phyloP scores from a whole-genome alignment of 1,140 invertebrate genomes.

The Eueides isabella region DNA sequence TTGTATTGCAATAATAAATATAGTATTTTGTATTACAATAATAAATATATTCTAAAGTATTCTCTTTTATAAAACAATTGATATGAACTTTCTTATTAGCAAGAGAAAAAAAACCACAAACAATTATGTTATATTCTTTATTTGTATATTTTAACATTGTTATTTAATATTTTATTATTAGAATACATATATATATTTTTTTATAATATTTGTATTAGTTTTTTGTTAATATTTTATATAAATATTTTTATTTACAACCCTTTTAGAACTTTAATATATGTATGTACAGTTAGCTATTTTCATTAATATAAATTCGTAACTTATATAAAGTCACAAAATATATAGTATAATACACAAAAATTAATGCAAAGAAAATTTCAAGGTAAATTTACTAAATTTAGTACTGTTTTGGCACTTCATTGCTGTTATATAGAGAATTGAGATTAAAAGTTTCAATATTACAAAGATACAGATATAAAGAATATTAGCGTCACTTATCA shows the following conservation, averaged over 20 bases:
- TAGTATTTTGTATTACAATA: no score
- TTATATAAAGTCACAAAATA: neutral
- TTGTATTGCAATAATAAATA: no score
- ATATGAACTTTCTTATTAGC: neutral
- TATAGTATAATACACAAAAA: neutral
- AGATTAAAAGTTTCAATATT: neutral
- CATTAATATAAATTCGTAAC: neutral
- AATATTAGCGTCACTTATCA: neutral
- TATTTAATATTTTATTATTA: conserved; percentile 31
- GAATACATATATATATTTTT: conserved; percentile 35
- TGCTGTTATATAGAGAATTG: neutral
- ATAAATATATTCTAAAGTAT: neutral
- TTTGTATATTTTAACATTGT: conserved; percentile 38
- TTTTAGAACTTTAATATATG: conserved; percentile 38
- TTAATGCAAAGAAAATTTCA: neutral
- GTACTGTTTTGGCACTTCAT: neutral
- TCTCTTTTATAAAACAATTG: neutral
- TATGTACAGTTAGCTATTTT: conserved; percentile 19
- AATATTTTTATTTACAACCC: conserved; percentile 49
- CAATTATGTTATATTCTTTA: conserved; percentile 23
- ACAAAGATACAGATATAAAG: neutral
- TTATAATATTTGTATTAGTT: conserved; percentile 28
- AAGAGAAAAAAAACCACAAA: conserved; percentile 16
- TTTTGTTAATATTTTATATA: conserved; percentile 34
- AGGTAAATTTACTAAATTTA: neutral